Evolutionary conservation across 2,888 invertebrate species (phyloP).

Genomic region (Saturnia japonica): DNA sequence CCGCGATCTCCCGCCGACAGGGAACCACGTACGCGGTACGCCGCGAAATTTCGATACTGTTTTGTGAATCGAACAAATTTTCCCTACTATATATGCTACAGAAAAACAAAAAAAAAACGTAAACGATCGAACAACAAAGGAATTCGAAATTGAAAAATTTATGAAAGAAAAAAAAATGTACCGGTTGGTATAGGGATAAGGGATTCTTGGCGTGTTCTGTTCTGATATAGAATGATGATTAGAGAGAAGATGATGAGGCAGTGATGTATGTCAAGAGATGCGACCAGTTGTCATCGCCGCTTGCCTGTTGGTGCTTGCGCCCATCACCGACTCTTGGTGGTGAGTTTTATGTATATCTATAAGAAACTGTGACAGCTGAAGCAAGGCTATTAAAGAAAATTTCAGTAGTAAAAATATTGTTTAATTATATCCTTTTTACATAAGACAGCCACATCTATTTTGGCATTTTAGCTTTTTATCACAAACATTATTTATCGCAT

Average conservation of each 20-base stretch:
- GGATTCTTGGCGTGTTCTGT: constrained; percentile 31
- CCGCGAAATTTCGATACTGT: constrained; percentile 67
- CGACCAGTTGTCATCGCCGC: constrained; percentile 91
- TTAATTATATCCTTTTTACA: no score
- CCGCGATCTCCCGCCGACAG: constrained; percentile 77
- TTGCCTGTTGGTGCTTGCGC: constrained; percentile 92
- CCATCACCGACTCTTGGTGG: constrained; percentile 94
- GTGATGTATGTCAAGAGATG: constrained; percentile 81
- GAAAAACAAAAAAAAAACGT: constrained; percentile 35
- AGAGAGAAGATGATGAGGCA: constrained; percentile 57
- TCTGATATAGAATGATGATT: constrained; percentile 43
- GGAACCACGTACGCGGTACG: constrained; percentile 71
- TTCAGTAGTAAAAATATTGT: neutral
- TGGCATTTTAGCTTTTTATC: neutral
- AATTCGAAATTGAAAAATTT: constrained; percentile 31
- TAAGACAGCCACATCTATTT: neutral
- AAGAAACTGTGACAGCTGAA: neutral
- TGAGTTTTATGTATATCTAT: constrained; percentile 77
- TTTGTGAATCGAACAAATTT: constrained; percentile 56
- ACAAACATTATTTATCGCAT: neutral
- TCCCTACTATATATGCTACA: constrained; percentile 33
- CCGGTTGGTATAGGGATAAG: constrained; percentile 33
- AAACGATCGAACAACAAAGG: constrained; percentile 19
- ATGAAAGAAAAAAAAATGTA: constrained; percentile 31
- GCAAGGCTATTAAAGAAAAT: neutral